Percentiles rank a stretch among this genome's conserved stretches.
phyloP scores from a whole-genome alignment of 2,888 invertebrate species.

The Torymus tubicola region DNA sequence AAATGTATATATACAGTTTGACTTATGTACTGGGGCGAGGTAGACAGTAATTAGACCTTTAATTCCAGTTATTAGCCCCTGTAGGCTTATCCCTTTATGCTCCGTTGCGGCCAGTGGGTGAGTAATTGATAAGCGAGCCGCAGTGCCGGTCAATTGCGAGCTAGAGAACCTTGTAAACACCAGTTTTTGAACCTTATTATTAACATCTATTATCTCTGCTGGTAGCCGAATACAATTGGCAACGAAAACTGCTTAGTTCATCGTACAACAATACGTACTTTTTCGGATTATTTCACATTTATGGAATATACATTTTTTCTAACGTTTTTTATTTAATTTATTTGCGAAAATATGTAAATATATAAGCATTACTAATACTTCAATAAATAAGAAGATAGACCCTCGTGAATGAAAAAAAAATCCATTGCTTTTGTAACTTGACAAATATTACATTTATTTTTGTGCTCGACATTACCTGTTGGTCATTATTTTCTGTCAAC shows the following conservation, averaged over 20 bases:
- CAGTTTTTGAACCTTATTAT: constrained; percentile 35
- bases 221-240: background rate
- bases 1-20: constrained; percentile 11
- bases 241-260: background rate
- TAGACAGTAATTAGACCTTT: constrained; percentile 48
- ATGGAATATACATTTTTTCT: too few relatives aligned
- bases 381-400: too few relatives aligned
- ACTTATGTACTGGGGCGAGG: constrained; percentile 24
- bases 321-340: too few relatives aligned
- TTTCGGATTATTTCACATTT: background rate
- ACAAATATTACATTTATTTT: too few relatives aligned
- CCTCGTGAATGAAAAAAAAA: too few relatives aligned
- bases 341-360: too few relatives aligned
- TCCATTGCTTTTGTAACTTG: too few relatives aligned
- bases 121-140: constrained; percentile 47
- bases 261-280: background rate
- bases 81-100: constrained; percentile 44
- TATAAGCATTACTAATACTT: too few relatives aligned
- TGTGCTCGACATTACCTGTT: too few relatives aligned
- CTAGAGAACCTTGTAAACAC: constrained; percentile 32
- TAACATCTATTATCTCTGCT: constrained; percentile 22
- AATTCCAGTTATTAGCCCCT: constrained; percentile 52
- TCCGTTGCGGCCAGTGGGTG: constrained; percentile 6
- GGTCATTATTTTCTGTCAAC: too few relatives aligned
- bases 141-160: constrained; percentile 13